phyloP scores from a whole-genome alignment of 2,113 vertebrate species.

The Andinoacara biseriatus region DNA sequence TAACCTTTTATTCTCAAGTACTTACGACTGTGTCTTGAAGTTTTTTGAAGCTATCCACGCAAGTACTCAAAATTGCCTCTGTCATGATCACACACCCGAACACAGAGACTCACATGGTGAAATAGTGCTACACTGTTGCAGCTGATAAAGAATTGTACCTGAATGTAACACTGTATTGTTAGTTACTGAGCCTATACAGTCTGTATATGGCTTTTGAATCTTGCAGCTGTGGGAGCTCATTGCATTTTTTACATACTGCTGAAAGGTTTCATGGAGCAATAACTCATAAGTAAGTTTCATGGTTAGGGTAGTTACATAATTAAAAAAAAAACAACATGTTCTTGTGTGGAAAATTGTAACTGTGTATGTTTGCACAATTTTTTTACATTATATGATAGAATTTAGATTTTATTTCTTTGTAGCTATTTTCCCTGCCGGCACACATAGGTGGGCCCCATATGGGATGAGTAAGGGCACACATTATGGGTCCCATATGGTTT shows the following conservation, averaged over 20 bases:
- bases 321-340: not conserved
- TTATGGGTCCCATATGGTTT: too few relatives aligned
- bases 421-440: too few relatives aligned
- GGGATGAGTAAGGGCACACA: too few relatives aligned
- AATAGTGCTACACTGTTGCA: not conserved
- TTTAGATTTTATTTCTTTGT: not conserved
- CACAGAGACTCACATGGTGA: not conserved
- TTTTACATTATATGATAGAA: not conserved
- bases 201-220: not conserved
- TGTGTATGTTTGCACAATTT: not conserved
- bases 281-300: not conserved
- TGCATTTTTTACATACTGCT: not conserved
- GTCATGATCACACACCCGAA: not conserved
- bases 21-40: not conserved
- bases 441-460: too few relatives aligned
- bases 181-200: not conserved
- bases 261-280: not conserved
- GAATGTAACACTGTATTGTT: not conserved
- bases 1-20: not conserved
- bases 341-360: not conserved
- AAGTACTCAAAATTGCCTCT: not conserved
- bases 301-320: not conserved
- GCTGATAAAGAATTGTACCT: not conserved
- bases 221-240: not conserved
- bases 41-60: not conserved